A percentile compares a stretch with the other conserved stretches of the same genome.
phyloP scores from a whole-genome alignment of 2,888 invertebrate genomes.

The Troglohyphantes excavatus region DNA sequence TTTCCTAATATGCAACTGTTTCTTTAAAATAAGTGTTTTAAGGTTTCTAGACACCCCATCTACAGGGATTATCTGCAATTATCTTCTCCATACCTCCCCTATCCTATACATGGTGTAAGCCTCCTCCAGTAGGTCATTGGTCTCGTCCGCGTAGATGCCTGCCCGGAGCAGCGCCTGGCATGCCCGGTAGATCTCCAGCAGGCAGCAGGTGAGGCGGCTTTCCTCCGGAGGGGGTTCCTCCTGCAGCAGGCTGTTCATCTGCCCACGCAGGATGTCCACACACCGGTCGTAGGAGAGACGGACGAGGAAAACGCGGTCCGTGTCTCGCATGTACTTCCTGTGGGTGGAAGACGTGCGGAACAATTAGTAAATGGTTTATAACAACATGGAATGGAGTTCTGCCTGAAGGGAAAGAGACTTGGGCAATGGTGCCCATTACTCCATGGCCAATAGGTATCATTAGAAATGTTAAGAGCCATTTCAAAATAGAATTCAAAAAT shows the following conservation, averaged over 20 bases:
- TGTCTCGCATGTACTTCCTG: slow-evolving; percentile 91
- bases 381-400: too few species aligned
- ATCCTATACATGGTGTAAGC: slow-evolving; percentile 81
- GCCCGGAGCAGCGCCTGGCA: slow-evolving; percentile 79
- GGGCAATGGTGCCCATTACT: too few species aligned
- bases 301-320: slow-evolving; percentile 90
- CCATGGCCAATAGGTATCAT: too few species aligned
- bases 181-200: slow-evolving; percentile 79
- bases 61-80: background rate
- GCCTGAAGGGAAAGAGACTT: too few species aligned
- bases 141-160: slow-evolving; percentile 78
- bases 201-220: slow-evolving; percentile 71
- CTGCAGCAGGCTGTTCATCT: slow-evolving; percentile 73
- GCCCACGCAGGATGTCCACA: slow-evolving; percentile 71
- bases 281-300: slow-evolving; percentile 87
- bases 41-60: too few species aligned
- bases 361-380: too few species aligned
- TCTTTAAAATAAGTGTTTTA: too few species aligned
- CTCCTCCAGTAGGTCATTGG: slow-evolving; percentile 81
- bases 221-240: slow-evolving; percentile 79
- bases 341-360: too few species aligned
- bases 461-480: too few species aligned
- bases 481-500: too few species aligned
- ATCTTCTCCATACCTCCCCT: slow-evolving; percentile 80
- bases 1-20: too few species aligned